A percentile compares a stretch with the other conserved stretches of the same genome.
phyloP scores from a whole-genome alignment of 2,888 invertebrate genomes.

The Aporophyla lueneburgensis region DNA sequence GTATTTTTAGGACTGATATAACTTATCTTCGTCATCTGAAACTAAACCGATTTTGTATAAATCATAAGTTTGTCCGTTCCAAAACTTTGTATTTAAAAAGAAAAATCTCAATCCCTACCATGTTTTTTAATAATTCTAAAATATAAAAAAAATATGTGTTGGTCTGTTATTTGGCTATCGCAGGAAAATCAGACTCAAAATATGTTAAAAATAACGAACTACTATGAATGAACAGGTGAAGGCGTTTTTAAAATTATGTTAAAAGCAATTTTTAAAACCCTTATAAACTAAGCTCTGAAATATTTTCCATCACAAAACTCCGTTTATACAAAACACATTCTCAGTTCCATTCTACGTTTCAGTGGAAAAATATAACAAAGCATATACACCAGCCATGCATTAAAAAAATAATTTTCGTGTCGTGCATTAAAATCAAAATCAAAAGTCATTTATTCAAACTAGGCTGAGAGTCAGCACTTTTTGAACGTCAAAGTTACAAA shows the following conservation, averaged over 20 bases:
- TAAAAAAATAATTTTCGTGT: conserved; percentile 42
- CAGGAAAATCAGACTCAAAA: background rate
- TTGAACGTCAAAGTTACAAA: no score
- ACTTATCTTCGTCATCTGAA: conserved; percentile 48
- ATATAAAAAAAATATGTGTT: background rate
- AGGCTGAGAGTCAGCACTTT: no score
- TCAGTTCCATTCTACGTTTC: conserved; percentile 25
- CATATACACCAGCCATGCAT: conserved; percentile 41
- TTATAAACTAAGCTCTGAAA: conserved; percentile 18
- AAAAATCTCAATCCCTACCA: background rate
- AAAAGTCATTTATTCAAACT: no score
- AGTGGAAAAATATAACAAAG: conserved; percentile 17
- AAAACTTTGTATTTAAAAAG: background rate
- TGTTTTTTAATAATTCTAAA: background rate
- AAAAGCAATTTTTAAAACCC: conserved; percentile 17
- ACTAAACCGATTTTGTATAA: conserved; percentile 19
- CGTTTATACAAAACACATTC: conserved; percentile 13
- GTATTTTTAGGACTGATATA: conserved; percentile 40
- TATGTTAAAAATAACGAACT: background rate
- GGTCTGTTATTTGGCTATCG: background rate
- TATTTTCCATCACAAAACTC: conserved; percentile 19
- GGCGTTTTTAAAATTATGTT: background rate
- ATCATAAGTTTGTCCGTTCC: background rate
- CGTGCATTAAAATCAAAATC: conserved; percentile 35
- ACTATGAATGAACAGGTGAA: background rate